Evolutionary conservation across 2,888 invertebrate genomes (phyloP), one percentile per base, ranked within the genome.

Genomic region (Nemotelus nigrinus): DNA sequence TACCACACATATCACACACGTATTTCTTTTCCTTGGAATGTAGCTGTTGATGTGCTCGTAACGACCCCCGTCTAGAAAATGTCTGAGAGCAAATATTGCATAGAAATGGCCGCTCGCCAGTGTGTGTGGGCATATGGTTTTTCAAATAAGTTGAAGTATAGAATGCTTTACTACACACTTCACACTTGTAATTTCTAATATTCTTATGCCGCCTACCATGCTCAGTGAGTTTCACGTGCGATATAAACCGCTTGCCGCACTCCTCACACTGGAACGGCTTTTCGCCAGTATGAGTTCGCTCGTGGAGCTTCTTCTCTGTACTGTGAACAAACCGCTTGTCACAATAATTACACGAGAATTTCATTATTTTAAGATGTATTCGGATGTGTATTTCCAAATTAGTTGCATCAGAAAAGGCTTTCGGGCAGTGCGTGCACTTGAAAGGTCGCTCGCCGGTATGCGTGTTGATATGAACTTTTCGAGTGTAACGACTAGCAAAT

Each of bases 41-140:
- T 50, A 85, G 80, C 77, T 84, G 84, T 65, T 83, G 82, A 80
- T 85, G 85, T 71, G 84, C 84, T 74, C 84, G 83, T 2, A 85
- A 81, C 0, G 85, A 84, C 67, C 84, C 84, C 47, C 83, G 83
- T 0, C 85, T 82, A 0, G 85, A 83, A 67, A 85, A 85, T 0
- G 83, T 82, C 10, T 84, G 83, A 2, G 82, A 80, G 67, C 85
- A 85, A 0, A 84, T 82, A 7, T 76, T 48, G 64, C 80, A 80
- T 3, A 81, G 81, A 76, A 57, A 78, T 25, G 80, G 80, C 76
- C 85, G 84, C 2, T 83, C 83, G 3, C 83, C 83, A 3, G 85
- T 83, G 70, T 85, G 85, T 81, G 84, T 83, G n/a, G 84, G 82
- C 78, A 82, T 82, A 75, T 85, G 85, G 71, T 85, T 85, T 3